phyloP scores from a whole-genome alignment of 1,140 invertebrate genomes.

The Caenorhabditis latens region DNA sequence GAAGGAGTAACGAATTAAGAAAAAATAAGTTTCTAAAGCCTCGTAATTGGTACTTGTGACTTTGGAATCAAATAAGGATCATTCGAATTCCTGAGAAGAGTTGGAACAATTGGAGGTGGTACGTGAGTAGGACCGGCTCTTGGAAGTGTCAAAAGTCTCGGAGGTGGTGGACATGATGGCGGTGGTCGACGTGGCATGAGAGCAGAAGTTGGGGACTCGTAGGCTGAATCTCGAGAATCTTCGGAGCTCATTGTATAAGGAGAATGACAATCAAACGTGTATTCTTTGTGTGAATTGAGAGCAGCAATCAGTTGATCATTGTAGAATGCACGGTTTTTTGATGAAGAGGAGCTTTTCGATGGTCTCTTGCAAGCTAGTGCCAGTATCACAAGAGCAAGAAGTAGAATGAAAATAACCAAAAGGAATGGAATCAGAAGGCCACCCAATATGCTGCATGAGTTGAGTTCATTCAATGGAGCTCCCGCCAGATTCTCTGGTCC shows the following conservation, averaged over 20 bases:
- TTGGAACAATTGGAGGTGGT: constrained; percentile 10
- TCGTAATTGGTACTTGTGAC: constrained; percentile 45
- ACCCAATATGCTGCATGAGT: constrained; percentile 9
- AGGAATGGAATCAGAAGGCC: constrained; percentile 33
- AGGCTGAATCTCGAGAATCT: constrained; percentile 54
- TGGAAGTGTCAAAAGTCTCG: constrained; percentile 2
- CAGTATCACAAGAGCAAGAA: constrained; percentile 19
- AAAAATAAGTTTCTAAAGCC: background rate
- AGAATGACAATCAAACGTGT: constrained; percentile 31
- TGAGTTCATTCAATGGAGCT: constrained; percentile 35
- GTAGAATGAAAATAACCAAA: constrained; percentile 22
- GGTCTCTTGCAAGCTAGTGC: constrained; percentile 36
- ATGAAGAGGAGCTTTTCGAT: background rate
- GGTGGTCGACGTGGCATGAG: constrained; percentile 6
- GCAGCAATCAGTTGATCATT: constrained; percentile 54
- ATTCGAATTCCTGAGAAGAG: constrained; percentile 1
- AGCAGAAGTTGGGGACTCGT: constrained; percentile 60
- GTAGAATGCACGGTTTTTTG: constrained; percentile 45
- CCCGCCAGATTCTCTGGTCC: constrained; percentile 34
- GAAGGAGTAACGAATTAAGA: background rate
- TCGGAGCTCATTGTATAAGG: constrained; percentile 46
- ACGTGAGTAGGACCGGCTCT: constrained; percentile 22
- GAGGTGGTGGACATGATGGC: constrained; percentile 30
- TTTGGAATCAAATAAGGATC: constrained; percentile 40
- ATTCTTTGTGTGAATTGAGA: constrained; percentile 37